These are phyloP conservation scores for Chrysina gloriosa DNA, from an alignment of 2,888 invertebrate species.

Conservation along the genomic window DNA sequence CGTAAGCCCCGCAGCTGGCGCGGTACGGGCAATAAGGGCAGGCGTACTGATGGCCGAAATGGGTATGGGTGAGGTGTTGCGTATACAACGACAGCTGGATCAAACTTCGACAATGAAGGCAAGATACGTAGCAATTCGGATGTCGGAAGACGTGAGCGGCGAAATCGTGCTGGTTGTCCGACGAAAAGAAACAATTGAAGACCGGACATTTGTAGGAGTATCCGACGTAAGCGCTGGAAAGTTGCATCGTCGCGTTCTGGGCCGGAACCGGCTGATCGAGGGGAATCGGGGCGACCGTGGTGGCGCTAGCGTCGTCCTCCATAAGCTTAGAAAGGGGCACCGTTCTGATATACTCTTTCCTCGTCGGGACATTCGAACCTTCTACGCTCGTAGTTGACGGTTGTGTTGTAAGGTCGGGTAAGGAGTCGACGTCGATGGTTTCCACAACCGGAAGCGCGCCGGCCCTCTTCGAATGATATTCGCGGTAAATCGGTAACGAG, in stretches of 20 bases:
- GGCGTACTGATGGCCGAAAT: slow-evolving; percentile 71
- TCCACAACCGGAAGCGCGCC: no score
- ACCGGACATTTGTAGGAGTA: slow-evolving; percentile 71
- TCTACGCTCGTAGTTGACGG: background rate
- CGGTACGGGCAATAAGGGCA: slow-evolving; percentile 78
- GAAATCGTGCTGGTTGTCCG: no score
- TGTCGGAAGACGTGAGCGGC: slow-evolving; percentile 60
- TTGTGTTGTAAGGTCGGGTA: no score
- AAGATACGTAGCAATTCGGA: slow-evolving; percentile 54
- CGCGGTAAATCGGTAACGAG: no score
- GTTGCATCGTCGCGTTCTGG: slow-evolving; percentile 55
- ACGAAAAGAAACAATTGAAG: slow-evolving; percentile 65
- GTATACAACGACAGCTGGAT: slow-evolving; percentile 61
- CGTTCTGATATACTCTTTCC: slow-evolving; percentile 20
- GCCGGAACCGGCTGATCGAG: background rate
- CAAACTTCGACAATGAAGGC: slow-evolving; percentile 66
- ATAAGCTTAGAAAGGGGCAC: background rate
- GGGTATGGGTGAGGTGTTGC: slow-evolving; percentile 71
- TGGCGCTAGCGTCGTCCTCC: background rate
- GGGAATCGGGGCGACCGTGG: background rate
- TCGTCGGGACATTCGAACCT: background rate
- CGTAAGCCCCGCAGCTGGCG: slow-evolving; percentile 70
- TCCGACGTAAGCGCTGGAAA: slow-evolving; percentile 59
- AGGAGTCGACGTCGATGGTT: no score
- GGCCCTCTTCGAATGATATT: no score